Base-by-base conservation (phyloP, 2,797 vertebrate genomes). In the Coregonus suidteri region DNA sequence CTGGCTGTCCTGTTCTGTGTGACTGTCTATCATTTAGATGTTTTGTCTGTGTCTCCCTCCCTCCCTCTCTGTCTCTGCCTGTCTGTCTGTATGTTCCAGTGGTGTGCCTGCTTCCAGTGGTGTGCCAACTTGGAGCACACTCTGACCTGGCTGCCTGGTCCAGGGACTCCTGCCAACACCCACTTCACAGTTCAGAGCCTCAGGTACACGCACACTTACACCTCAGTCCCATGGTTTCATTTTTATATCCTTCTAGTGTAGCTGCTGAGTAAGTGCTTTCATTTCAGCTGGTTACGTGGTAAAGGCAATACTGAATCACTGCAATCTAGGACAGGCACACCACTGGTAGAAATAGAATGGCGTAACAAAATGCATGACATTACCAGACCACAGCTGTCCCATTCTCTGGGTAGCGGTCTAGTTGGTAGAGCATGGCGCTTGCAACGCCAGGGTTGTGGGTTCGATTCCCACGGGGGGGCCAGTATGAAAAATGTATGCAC, bases 71-170 rank as follows among this genome's bases (percentile, higher is more conserved):
- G 25, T 25, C 25, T 25, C 3, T 11, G 0, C 9, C 7, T 47
- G 1, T 41, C 7, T 41, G 41, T 47, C 41, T 3, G 2, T 79
- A 41, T 41, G 41, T 41, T 41, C 52, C 79, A 91, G 89, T 25
- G 35, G 65, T 35, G 11, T 41, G 70, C 20, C 4, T 68, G 51
- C 85, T 91, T 18, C 83, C 88, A 0, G 75, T 84, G 25, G 25
- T 25, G 25, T 25, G 25, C 25, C 78, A 92, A 93, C 89, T 78
- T 93, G 89, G 81, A 89, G 73, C 91, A 93, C 67, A 81, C 67
- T 0, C 86, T 94, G n/a, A 79, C 74, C 25, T 93, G 93, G 86
- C 82, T 73, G 37, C 88, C 91, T 0, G 89, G 84, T 4, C 77
- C 70, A 0, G 74, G 35, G 53, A 91, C 82, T 2, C 84, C 88